Percentiles rank a stretch among this genome's conserved stretches.
Conservation (phyloP, 2,113 vertebrate genomes). For the Vulpes ferrilata region DNA sequence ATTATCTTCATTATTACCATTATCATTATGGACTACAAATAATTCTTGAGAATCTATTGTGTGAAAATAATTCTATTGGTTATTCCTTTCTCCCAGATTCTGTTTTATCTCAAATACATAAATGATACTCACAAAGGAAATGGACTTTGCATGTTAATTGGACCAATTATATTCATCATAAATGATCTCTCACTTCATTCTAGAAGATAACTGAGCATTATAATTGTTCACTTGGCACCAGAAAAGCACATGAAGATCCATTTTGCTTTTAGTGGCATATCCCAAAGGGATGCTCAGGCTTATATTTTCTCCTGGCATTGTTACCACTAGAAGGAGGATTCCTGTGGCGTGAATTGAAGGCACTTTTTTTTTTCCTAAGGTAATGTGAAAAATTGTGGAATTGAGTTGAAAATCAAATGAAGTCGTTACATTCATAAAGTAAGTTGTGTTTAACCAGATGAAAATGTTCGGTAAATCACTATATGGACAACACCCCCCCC, state of each 20-base stretch:
- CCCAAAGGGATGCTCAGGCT: not conserved
- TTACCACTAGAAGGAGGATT: not conserved
- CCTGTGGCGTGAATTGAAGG: not conserved
- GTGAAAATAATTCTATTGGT: not conserved
- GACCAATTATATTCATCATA: not conserved
- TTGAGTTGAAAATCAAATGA: not conserved
- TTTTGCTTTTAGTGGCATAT: not conserved
- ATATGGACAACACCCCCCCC: fast-evolving
- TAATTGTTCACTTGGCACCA: conserved; percentile 37
- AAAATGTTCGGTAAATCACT: not conserved
- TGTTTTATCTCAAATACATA: not conserved
- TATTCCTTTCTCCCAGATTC: not conserved
- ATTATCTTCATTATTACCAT: not conserved
- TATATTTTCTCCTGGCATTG: not conserved
- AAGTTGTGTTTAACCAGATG: not conserved
- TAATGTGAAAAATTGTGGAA: not conserved
- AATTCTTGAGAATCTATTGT: not conserved
- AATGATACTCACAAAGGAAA: not conserved
- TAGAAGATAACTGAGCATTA: not conserved
- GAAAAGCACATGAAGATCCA: not conserved
- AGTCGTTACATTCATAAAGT: not conserved
- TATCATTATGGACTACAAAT: not conserved
- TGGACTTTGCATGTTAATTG: not conserved
- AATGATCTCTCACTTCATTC: not conserved
- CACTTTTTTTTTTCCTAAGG: not conserved